These are phyloP conservation scores for Ecdyonurus torrentis DNA, from an alignment of 2,888 invertebrate genomes.

Conservation along the genomic window DNA sequence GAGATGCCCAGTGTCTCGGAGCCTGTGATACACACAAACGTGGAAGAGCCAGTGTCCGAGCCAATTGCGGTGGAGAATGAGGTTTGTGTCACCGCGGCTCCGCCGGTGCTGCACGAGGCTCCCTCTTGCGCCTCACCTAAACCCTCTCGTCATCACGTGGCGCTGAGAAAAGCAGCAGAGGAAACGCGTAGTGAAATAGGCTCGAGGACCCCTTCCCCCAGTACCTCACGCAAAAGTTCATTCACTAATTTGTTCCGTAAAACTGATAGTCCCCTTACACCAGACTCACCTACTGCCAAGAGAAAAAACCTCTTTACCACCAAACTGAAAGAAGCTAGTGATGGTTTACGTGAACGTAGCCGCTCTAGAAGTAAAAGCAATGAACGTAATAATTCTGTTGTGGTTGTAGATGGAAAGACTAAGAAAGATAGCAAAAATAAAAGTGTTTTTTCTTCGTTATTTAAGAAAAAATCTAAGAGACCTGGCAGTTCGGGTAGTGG, in stretches of 20 bases:
- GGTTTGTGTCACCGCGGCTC: neutral
- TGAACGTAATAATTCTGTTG: slow-evolving; percentile 28
- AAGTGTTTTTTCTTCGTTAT: slow-evolving; percentile 24
- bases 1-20: neutral
- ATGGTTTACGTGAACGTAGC: slow-evolving; percentile 23
- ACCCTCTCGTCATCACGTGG: slow-evolving; percentile 11
- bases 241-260: slow-evolving; percentile 66
- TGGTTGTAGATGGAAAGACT: slow-evolving; percentile 11
- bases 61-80: too few species aligned
- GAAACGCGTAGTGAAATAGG: slow-evolving; percentile 18
- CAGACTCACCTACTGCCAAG: slow-evolving; percentile 36
- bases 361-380: slow-evolving; percentile 50
- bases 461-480: slow-evolving; percentile 18
- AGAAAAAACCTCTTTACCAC: slow-evolving; percentile 18
- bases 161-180: slow-evolving; percentile 14
- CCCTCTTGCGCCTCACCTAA: slow-evolving; percentile 13
- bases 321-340: slow-evolving; percentile 24
- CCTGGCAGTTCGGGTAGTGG: slow-evolving; percentile 7
- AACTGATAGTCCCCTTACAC: slow-evolving; percentile 44
- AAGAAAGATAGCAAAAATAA: slow-evolving; percentile 24
- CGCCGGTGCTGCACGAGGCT: neutral
- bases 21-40: too few species aligned
- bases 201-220: slow-evolving; percentile 47
- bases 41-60: neutral
- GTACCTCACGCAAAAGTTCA: slow-evolving; percentile 54